Conservation (phyloP, 2,888 invertebrate genomes). For the Drosophila rubida region DNA sequence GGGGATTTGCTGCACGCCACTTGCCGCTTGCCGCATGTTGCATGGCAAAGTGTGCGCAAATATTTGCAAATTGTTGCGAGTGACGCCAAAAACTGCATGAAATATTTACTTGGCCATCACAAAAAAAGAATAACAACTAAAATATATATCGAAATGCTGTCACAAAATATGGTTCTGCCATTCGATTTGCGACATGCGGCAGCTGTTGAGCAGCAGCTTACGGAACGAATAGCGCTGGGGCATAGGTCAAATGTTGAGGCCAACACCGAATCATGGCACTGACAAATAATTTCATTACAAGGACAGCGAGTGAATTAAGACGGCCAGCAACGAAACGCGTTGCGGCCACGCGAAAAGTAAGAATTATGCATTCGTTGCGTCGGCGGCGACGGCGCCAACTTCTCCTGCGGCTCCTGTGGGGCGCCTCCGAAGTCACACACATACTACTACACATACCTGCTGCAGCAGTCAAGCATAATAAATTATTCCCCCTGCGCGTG, state of each 20-base stretch:
- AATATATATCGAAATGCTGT: slow-evolving; percentile 23
- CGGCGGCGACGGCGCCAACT: neutral
- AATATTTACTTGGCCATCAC: slow-evolving; percentile 49
- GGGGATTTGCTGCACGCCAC: slow-evolving; percentile 38
- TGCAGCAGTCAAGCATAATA: slow-evolving; percentile 59
- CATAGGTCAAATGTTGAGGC: slow-evolving; percentile 11
- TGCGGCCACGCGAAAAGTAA: slow-evolving; percentile 57
- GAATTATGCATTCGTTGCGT: slow-evolving; percentile 68
- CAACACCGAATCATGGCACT: slow-evolving; percentile 41
- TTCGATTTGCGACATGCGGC: slow-evolving; percentile 23
- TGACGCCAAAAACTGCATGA: slow-evolving; percentile 35
- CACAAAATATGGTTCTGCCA: slow-evolving; percentile 34
- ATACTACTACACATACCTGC: slow-evolving; percentile 23
- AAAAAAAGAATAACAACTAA: slow-evolving; percentile 13
- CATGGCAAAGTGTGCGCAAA: slow-evolving; percentile 45
- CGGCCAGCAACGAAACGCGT: slow-evolving; percentile 24
- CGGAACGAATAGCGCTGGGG: neutral
- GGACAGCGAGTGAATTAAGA: slow-evolving; percentile 61
- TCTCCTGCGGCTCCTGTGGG: neutral
- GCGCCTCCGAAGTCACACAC: slow-evolving; percentile 5
- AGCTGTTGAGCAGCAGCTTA: slow-evolving; percentile 26
- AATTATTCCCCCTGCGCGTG: slow-evolving; percentile 69
- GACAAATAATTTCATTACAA: slow-evolving; percentile 76
- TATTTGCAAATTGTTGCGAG: slow-evolving; percentile 56
- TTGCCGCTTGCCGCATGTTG: neutral